Conservation (phyloP, 1,140 invertebrate genomes). For the Cyphomyrmex costatus region DNA sequence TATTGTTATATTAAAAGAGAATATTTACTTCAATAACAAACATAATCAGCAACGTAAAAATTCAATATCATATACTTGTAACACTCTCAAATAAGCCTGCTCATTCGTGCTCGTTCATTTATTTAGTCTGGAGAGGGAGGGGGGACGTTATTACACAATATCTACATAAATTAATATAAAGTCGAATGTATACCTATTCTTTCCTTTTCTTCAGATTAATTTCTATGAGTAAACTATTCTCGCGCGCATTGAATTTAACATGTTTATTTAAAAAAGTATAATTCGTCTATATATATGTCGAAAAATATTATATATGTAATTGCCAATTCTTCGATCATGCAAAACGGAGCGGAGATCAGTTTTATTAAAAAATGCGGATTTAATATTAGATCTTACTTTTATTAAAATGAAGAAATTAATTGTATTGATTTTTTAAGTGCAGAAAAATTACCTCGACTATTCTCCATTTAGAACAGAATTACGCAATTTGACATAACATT, state of each 20-base stretch:
- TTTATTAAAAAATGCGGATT: neutral
- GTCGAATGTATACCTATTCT: neutral
- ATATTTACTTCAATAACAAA: too few relatives aligned
- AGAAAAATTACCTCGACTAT: neutral
- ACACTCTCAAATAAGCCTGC: too few relatives aligned
- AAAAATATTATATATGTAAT: neutral
- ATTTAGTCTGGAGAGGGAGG: too few relatives aligned
- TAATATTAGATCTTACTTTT: too few relatives aligned
- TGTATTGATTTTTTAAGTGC: neutral
- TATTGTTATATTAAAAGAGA: too few relatives aligned
- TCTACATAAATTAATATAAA: too few relatives aligned
- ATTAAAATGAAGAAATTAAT: neutral
- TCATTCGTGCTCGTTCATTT: too few relatives aligned
- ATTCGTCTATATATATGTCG: neutral
- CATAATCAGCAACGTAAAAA: too few relatives aligned
- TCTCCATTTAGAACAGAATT: neutral
- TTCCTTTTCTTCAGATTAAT: neutral
- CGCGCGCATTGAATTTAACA: neutral
- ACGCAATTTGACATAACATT: neutral
- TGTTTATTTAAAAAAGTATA: slow-evolving; percentile 10
- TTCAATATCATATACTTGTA: too few relatives aligned
- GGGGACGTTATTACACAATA: too few relatives aligned
- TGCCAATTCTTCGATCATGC: too few relatives aligned
- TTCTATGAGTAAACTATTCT: neutral
- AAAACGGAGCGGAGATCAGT: neutral